Base-by-base conservation (phyloP, 1,140 invertebrate genomes). In the Rhopalosiphum padi region DNA sequence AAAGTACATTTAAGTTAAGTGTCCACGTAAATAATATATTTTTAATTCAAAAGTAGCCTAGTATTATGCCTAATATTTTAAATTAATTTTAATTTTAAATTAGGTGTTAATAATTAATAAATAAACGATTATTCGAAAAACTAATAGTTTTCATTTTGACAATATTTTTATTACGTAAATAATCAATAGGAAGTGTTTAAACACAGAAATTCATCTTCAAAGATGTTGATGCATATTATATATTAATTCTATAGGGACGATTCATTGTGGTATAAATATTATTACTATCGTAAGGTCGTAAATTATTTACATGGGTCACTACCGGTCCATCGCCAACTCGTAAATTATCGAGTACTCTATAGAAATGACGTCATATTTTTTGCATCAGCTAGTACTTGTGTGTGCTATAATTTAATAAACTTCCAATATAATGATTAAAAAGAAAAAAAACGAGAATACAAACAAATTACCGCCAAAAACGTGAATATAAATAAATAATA, bases 221-320 rank as follows among this genome's bases (percentile, higher is more conserved):
- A 21, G 51, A 51, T n/a, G 18, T 35, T n/a, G 37, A 77, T 77
- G 37, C 41, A 23, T n/a, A 46, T 87, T 48, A n/a, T 48, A 8
- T 15, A 21, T 11, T n/a, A 77, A n/a, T 43, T n/a, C 8, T 86
- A 86, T 86, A 43, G 83, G n/a, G 30, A 87, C 86, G 86, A 48
- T 48, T 48, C 86, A 87, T 89, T 89, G 37, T 86, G 41, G 85
- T 86, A 25, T 30, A n/a, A 86, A 86, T 86, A 43, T 86, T 86
- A 86, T 43, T 86, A 82, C 37, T 41, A 85, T 41, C 43, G 23
- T 89, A 53, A 89, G 87, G 87, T 89, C 87, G 87, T 37, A 87
- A 46, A 89, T 89, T 35, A 89, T 89, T 37, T 89, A 89, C 87
- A 37, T 11, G 87, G 87, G 87, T 89, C 87, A 89, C n/a, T 89